These are phyloP conservation scores for Limnephilus marmoratus DNA, from an alignment of 2,888 invertebrate species.

Conservation along the genomic window DNA sequence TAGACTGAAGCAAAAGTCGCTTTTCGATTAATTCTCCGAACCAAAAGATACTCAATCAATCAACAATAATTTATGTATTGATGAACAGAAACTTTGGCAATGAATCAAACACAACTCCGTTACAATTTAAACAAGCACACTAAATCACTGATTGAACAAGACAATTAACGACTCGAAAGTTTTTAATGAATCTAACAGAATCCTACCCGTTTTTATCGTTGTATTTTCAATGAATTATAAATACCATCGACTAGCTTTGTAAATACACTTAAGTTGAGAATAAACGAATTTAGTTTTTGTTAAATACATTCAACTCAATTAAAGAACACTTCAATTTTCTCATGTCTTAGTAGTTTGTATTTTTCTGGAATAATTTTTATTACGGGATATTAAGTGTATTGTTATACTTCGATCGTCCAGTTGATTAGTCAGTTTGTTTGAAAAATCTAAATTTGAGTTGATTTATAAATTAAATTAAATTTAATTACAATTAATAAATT, in stretches of 20 bases:
- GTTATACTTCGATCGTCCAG: no score
- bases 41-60: background rate
- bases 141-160: background rate
- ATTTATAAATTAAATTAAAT: no score
- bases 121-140: background rate
- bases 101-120: background rate
- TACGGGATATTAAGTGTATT: no score
- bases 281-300: no score
- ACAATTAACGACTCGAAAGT: background rate
- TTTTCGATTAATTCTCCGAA: background rate
- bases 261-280: background rate
- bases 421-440: no score
- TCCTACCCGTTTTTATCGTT: background rate
- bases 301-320: no score
- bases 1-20: background rate
- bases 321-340: no score
- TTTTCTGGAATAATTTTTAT: no score
- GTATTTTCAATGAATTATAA: background rate
- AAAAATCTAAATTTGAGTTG: no score
- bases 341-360: no score
- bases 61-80: background rate
- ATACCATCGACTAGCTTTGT: background rate
- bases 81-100: background rate
- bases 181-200: background rate
- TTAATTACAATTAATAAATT: no score